A percentile compares a stretch with the other conserved stretches of the same genome.
Evolutionary conservation across 2,797 vertebrate genomes (phyloP).

Genomic region (Oryzias dopingdopingensis): DNA sequence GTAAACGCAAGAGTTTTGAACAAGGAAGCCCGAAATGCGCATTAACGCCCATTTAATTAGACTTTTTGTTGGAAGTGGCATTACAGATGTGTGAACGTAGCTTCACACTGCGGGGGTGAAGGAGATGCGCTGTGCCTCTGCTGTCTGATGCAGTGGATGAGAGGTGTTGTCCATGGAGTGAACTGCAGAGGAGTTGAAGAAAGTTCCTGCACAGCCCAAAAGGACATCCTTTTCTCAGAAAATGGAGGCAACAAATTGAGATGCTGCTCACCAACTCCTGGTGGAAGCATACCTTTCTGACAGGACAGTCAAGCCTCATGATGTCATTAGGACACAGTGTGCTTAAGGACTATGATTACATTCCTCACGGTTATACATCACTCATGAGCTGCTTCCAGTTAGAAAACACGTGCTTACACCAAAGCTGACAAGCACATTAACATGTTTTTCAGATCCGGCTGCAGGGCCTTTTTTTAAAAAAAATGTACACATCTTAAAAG

Average conservation of each 20-base stretch:
- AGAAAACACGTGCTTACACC: conserved; percentile 34
- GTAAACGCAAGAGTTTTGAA: no score
- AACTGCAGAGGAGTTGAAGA: no score
- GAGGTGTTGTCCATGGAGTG: no score
- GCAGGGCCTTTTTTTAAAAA: conserved; percentile 12
- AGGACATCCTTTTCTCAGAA: no score
- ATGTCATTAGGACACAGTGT: conserved; percentile 17
- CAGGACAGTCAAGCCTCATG: conserved; percentile 6
- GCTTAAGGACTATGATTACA: conserved; percentile 12
- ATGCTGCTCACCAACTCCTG: background rate
- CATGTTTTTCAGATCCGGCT: conserved; percentile 40
- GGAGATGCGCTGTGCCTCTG: no score
- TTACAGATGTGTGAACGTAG: no score
- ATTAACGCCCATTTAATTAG: no score
- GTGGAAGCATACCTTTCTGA: conserved; percentile 1
- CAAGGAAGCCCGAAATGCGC: no score
- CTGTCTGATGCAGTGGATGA: no score
- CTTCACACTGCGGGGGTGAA: no score
- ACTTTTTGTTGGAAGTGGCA: no score
- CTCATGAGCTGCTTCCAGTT: conserved; percentile 24
- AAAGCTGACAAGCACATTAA: conserved; percentile 22
- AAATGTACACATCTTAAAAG: conserved; percentile 39
- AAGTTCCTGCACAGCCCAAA: no score
- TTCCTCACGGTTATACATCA: conserved; percentile 25
- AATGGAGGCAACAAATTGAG: background rate